Evolutionary conservation across 2,113 vertebrate genomes (phyloP).

Genomic region (Ophiodon elongatus): DNA sequence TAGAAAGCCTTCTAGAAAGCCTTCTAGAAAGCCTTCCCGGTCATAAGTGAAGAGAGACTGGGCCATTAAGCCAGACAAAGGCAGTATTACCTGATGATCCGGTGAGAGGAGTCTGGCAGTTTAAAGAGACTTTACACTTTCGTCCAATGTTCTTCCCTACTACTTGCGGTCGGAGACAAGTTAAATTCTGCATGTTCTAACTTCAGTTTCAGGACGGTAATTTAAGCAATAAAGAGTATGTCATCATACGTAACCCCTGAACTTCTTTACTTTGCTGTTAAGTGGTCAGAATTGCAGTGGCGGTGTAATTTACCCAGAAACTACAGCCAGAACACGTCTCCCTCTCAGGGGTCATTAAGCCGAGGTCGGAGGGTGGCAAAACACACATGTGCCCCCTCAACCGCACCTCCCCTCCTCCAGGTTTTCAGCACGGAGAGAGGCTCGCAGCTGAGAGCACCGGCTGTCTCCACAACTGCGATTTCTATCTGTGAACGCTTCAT

Average conservation of each 20-base stretch:
- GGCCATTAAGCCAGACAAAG: neutral
- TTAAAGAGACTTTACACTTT: conserved; percentile 1
- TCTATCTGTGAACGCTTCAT: conserved; percentile 80
- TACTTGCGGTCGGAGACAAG: conserved; percentile 20
- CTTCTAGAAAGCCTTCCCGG: conserved; percentile 5
- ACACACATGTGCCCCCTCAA: conserved; percentile 78
- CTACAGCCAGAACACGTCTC: conserved; percentile 73
- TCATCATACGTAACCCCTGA: conserved; percentile 72
- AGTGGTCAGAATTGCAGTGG: conserved; percentile 72
- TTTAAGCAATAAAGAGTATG: conserved; percentile 67
- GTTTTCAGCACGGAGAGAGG: conserved; percentile 25
- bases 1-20: neutral
- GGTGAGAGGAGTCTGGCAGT: conserved; percentile 35
- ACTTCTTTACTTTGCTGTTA: conserved; percentile 71
- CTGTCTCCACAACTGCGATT: conserved; percentile 67
- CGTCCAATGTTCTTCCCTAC: conserved; percentile 16
- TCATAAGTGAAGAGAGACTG: neutral
- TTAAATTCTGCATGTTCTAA: conserved; percentile 23
- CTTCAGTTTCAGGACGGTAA: conserved; percentile 55
- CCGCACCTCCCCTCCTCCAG: conserved; percentile 28
- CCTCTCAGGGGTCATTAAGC: conserved; percentile 77
- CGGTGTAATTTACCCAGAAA: conserved; percentile 71
- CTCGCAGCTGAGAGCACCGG: conserved; percentile 49
- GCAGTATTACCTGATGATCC: conserved; percentile 26
- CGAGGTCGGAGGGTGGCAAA: conserved; percentile 78